These are phyloP conservation scores for Zygaena filipendulae DNA, from an alignment of 2,888 invertebrate genomes.

Conservation along the genomic window DNA sequence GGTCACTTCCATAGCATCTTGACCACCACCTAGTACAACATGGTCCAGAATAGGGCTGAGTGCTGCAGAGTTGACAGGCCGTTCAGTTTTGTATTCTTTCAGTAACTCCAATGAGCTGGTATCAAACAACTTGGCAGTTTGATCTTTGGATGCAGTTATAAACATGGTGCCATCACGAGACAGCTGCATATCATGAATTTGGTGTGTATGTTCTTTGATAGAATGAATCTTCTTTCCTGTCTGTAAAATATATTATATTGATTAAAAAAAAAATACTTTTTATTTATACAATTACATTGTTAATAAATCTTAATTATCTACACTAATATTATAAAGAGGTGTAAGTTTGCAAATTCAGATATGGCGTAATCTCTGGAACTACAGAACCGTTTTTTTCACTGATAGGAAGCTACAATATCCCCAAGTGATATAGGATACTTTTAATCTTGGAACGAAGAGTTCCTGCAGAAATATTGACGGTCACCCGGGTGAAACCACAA, in stretches of 20 bases:
- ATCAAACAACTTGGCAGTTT: conserved; percentile 95
- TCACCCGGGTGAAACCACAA: no score
- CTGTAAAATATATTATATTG: conserved; percentile 52
- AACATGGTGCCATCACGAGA: conserved; percentile 95
- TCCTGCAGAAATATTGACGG: no score
- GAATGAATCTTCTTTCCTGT: conserved; percentile 84
- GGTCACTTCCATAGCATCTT: conserved; percentile 99
- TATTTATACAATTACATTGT: no score
- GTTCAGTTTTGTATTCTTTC: conserved; percentile 97
- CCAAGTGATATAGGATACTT: no score
- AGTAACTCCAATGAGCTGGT: conserved; percentile 85
- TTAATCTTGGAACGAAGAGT: no score
- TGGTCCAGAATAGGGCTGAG: conserved; percentile 96
- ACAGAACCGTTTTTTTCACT: no score
- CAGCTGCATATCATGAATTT: conserved; percentile 97
- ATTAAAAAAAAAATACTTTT: no score
- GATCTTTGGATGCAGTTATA: conserved; percentile 96
- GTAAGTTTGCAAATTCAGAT: no score
- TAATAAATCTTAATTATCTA: no score
- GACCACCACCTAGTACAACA: conserved; percentile 98
- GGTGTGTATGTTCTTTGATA: conserved; percentile 83
- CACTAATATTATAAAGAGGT: no score
- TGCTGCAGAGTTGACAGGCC: conserved; percentile 98
- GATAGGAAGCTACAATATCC: no score
- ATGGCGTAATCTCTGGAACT: no score